A percentile compares a stretch with the other conserved stretches of the same genome.
Evolutionary conservation across 2,797 vertebrate species (phyloP).

Genomic region (Sebastes wilsoni): DNA sequence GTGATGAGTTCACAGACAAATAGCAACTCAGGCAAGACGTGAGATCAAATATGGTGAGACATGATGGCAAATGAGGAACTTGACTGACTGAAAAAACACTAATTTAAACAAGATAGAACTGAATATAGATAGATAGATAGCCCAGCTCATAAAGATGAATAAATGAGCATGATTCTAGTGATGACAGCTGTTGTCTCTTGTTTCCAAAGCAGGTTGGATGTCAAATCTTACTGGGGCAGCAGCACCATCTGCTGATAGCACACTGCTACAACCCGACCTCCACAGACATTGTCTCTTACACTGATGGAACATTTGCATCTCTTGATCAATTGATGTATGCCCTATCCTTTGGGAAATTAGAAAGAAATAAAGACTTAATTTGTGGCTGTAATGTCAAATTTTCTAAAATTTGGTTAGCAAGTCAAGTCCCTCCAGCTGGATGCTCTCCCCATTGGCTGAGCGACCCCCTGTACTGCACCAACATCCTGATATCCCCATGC

Average conservation of each 20-base stretch:
- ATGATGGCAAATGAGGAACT: neutral
- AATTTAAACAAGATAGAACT: neutral
- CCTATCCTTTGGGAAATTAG: neutral
- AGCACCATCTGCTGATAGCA: constrained; percentile 74
- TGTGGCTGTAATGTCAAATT: neutral
- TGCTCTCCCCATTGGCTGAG: neutral
- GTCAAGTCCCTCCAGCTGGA: neutral
- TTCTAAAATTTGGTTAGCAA: neutral
- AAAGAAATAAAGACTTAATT: neutral
- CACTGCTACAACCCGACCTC: neutral
- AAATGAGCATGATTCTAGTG: neutral
- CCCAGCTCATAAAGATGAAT: neutral
- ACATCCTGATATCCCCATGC: neutral
- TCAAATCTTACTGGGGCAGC: constrained; percentile 20
- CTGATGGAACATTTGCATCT: neutral
- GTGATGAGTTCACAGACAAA: neutral
- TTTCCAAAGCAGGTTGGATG: neutral
- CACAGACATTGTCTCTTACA: neutral
- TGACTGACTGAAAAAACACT: neutral
- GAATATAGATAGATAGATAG: neutral
- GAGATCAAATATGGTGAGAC: neutral
- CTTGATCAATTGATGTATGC: neutral
- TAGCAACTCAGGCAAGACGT: neutral
- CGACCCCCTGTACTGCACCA: neutral
- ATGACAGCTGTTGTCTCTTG: neutral